These are phyloP conservation scores for Apogon hyalosoma DNA, from an alignment of 2,797 vertebrate genomes.

Conservation along the genomic window DNA sequence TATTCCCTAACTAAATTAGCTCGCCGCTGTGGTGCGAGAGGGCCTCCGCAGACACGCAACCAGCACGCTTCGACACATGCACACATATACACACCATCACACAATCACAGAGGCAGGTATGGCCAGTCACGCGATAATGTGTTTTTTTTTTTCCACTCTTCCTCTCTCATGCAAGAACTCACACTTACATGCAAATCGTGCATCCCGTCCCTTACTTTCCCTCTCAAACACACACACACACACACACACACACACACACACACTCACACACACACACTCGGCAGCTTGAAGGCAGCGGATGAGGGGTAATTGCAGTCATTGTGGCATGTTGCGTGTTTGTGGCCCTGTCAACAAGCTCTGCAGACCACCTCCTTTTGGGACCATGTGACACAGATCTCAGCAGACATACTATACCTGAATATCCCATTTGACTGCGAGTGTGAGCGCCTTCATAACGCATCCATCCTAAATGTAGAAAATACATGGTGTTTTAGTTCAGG, in stretches of 20 bases:
- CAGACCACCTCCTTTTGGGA: slow-evolving; percentile 48
- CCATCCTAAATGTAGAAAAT: slow-evolving; percentile 11
- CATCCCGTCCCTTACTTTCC: slow-evolving; percentile 25
- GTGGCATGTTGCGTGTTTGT: slow-evolving; percentile 52
- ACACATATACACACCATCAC: slow-evolving; percentile 26
- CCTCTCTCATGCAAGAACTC: slow-evolving; percentile 33
- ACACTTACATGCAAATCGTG: slow-evolving; percentile 46
- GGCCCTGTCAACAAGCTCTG: slow-evolving; percentile 50
- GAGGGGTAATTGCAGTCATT: slow-evolving; percentile 63
- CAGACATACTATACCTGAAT: slow-evolving; percentile 31
- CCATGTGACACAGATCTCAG: slow-evolving; percentile 55
- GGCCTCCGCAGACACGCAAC: slow-evolving; percentile 53
- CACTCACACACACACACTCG: background rate
- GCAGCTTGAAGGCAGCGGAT: slow-evolving; percentile 35
- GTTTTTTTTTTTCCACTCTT: background rate
- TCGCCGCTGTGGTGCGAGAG: slow-evolving; percentile 67
- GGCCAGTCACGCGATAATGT: slow-evolving; percentile 52
- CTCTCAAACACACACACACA: slow-evolving; percentile 4
- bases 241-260: background rate
- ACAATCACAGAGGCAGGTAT: slow-evolving; percentile 38
- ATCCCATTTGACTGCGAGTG: slow-evolving; percentile 12
- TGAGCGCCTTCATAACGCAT: background rate
- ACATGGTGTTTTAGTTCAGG: slow-evolving; percentile 11
- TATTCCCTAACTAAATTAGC: slow-evolving; percentile 85
- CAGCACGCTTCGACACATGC: slow-evolving; percentile 13